Conservation (phyloP, 2,888 invertebrate species). For the Acronicta psi region DNA sequence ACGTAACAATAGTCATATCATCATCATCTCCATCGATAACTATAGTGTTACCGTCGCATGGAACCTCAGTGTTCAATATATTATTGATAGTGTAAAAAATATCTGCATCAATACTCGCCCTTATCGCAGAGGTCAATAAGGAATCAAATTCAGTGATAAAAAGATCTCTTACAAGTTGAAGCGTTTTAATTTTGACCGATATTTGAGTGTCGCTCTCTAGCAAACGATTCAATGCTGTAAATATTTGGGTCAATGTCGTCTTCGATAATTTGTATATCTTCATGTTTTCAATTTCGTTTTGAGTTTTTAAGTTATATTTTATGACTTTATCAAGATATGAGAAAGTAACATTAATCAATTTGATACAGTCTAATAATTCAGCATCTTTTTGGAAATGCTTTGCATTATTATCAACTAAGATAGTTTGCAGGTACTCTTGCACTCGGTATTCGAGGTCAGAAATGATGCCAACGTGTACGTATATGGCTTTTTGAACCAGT, state of each 20-base stretch:
- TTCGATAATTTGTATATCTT: constrained; percentile 60
- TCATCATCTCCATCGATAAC: constrained; percentile 71
- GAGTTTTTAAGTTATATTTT: constrained; percentile 61
- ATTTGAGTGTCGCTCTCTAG: constrained; percentile 65
- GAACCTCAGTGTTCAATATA: constrained; percentile 67
- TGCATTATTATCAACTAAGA: constrained; percentile 20
- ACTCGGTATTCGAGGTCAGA: constrained; percentile 60
- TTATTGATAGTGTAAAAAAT: constrained; percentile 75
- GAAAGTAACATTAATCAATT: constrained; percentile 62
- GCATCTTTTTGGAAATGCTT: constrained; percentile 49
- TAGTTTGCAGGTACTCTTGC: constrained; percentile 47
- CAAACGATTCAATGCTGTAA: constrained; percentile 56
- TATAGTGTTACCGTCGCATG: constrained; percentile 66
- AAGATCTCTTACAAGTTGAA: constrained; percentile 66
- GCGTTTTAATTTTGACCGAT: constrained; percentile 63
- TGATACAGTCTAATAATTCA: constrained; percentile 61
- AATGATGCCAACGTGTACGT: constrained; percentile 61
- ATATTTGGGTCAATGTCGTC: constrained; percentile 63
- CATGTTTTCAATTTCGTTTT: constrained; percentile 56
- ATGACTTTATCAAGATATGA: constrained; percentile 68
- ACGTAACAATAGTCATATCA: constrained; percentile 66
- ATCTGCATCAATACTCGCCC: constrained; percentile 66
- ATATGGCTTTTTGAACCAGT: constrained; percentile 17
- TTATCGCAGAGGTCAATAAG: constrained; percentile 61
- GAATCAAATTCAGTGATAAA: constrained; percentile 66